Base-by-base conservation (phyloP, 2,888 invertebrate species). In the Stenolophus ochropezus region DNA sequence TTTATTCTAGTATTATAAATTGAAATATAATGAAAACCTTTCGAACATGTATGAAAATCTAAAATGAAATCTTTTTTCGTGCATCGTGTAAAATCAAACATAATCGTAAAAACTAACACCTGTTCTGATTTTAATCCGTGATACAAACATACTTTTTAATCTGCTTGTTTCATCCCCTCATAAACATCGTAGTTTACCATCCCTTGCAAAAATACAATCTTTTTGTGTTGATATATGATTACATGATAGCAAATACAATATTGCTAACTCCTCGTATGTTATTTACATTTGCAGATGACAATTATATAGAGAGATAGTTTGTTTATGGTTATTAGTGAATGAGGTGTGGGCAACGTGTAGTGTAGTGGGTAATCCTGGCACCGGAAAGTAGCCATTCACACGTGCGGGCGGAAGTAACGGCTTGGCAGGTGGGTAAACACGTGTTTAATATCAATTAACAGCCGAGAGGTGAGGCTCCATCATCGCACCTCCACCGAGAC, bases 361-460 rank as follows among this genome's bases (percentile, higher is more conserved):
- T 3, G 33, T n/a, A 42, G 11, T 42, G 33, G 33, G 33, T 51
- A 51, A 51, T 51, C 51, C 5, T 16, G 51, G 5, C 11, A 51
- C 51, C 51, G 16, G 16, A 51, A 16, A 16, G 16, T 51, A 16
- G 14, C 14, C 18, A 51, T 16, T 51, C 18, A 42, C 56, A 56
- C 21, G 56, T 69, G 65, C n/a, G 27, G 16, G 27, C 33, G 65
- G 65, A 69, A 69, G 65, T 33, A 27, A 69, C 27, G 65, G 65
- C 16, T 11, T 16, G 23, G 16, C 65, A 33, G 65, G 65, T 69
- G 27, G 23, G 73, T 51, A 73, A 73, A 73, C 73, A 73, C 23
- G 73, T 73, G 73, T 73, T 73, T 73, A 23, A 73, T 73, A 73
- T 73, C 73, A 73, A 73, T 73, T 73, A 73, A 73, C 73, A n/a